Percentiles rank a stretch among this genome's conserved stretches.
Evolutionary conservation across 2,113 vertebrate species (phyloP).

Genomic region (Pungitius pungitius): DNA sequence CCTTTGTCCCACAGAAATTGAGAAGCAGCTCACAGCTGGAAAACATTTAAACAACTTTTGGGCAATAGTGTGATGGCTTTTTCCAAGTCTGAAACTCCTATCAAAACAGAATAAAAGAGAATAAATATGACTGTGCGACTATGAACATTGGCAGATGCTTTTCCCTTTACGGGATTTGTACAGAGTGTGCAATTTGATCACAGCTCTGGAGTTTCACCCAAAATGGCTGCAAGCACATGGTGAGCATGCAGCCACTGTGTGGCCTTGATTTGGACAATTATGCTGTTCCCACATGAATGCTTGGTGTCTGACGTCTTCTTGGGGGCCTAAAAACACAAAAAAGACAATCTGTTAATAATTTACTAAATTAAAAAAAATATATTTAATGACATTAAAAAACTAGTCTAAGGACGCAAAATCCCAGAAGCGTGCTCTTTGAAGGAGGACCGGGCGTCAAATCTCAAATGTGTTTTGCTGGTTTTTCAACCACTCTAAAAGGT

Average conservation of each 20-base stretch:
- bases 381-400: conserved; percentile 58
- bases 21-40: conserved; percentile 49
- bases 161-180: not conserved
- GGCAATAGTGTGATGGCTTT: conserved; percentile 35
- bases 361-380: conserved; percentile 38
- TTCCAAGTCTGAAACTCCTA: conserved; percentile 8
- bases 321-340: conserved; percentile 15
- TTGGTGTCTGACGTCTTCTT: conserved; percentile 52
- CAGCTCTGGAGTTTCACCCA: conserved; percentile 17
- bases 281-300: conserved; percentile 54
- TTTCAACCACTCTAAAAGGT: conserved; percentile 47
- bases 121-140: not conserved
- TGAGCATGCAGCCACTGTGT: conserved; percentile 28
- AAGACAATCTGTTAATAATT: conserved; percentile 70
- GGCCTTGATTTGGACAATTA: conserved; percentile 45
- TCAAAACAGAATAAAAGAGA: not conserved
- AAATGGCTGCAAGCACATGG: conserved; percentile 46
- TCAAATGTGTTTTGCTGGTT: conserved; percentile 23
- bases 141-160: not conserved
- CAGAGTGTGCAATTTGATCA: not conserved
- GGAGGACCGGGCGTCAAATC: conserved; percentile 44
- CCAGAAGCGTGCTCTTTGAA: conserved; percentile 68
- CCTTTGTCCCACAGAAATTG: conserved; percentile 4
- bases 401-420: conserved; percentile 44
- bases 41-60: conserved; percentile 40